Conservation (phyloP, 2,113 vertebrate genomes). For the Neodon shergylaensis region DNA sequence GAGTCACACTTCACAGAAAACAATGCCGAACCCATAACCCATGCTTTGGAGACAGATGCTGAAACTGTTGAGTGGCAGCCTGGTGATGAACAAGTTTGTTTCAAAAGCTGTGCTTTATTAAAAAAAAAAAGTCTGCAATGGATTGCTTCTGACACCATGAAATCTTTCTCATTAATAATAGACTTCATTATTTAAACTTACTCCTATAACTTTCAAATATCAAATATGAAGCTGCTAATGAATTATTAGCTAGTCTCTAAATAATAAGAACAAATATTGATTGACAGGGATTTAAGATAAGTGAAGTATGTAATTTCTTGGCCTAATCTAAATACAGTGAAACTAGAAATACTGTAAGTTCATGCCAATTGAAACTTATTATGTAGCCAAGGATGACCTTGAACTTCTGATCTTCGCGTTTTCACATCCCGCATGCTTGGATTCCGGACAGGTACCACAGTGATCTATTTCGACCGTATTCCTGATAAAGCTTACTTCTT, state of each 20-base stretch:
- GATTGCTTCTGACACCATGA: conserved; percentile 2
- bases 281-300: conserved; percentile 55
- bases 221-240: neutral
- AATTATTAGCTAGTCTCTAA: conserved; percentile 59
- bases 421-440: neutral
- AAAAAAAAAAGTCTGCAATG: neutral
- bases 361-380: neutral
- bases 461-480: neutral
- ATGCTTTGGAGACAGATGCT: neutral
- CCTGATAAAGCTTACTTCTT: neutral
- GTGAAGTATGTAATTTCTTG: conserved; percentile 9
- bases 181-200: conserved; percentile 61
- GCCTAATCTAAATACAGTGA: conserved; percentile 31
- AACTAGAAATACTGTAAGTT: neutral
- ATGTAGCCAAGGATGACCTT: neutral
- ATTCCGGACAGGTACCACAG: neutral
- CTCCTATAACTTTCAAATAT: conserved; percentile 55
- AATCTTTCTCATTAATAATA: conserved; percentile 33
- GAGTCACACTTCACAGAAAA: neutral
- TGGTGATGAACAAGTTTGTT: neutral
- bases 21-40: neutral
- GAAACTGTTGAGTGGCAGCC: neutral
- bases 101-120: neutral
- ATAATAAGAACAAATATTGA: conserved; percentile 45
- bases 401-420: neutral